phyloP scores from a whole-genome alignment of 2,113 vertebrate species.

The Motacilla tschutschensis region DNA sequence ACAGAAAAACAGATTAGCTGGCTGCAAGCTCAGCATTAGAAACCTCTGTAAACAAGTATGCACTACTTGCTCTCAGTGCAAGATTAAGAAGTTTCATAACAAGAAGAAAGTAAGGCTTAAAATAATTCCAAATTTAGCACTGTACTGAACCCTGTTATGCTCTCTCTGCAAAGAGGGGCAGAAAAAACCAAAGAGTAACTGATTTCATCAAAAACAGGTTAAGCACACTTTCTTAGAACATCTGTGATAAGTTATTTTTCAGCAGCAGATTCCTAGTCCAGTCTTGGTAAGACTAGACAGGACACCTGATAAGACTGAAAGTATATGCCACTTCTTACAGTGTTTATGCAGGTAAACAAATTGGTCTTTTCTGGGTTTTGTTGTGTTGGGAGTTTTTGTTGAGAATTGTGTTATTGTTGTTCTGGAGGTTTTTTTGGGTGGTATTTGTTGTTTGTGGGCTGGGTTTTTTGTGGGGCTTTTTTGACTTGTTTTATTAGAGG shows the following conservation, averaged over 20 bases:
- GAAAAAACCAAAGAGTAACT: neutral
- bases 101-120: neutral
- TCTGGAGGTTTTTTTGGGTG: neutral
- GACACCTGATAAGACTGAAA: neutral
- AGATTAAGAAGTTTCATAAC: neutral
- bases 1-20: neutral
- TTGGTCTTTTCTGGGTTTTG: neutral
- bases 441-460: neutral
- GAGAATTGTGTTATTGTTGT: too few relatives aligned
- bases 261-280: neutral
- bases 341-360: neutral
- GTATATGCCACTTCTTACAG: neutral
- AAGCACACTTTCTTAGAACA: neutral
- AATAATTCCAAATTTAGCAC: neutral
- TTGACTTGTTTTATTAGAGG: neutral
- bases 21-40: neutral
- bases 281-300: neutral
- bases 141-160: neutral
- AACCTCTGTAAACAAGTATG: neutral
- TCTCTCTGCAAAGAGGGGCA: neutral
- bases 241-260: neutral
- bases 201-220: neutral
- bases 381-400: neutral
- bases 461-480: neutral
- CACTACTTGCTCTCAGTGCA: neutral